phyloP scores from a whole-genome alignment of 2,113 vertebrate species.

The Dasyornis broadbenti region DNA sequence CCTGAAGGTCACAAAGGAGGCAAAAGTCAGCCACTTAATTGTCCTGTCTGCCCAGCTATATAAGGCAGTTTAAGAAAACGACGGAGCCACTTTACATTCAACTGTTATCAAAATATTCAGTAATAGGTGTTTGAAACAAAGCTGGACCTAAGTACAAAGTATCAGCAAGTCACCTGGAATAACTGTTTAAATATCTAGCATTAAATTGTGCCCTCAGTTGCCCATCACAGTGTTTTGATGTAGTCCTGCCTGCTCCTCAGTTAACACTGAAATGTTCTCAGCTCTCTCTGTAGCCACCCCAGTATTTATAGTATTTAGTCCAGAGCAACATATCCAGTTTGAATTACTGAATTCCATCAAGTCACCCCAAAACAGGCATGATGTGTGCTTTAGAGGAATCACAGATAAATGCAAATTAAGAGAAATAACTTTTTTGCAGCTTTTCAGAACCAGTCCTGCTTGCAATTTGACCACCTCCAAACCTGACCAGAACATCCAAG shows the following conservation, averaged over 20 bases:
- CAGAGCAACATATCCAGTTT: neutral
- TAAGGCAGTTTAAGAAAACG: neutral
- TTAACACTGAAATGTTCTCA: neutral
- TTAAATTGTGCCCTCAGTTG: neutral
- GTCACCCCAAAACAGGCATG: neutral
- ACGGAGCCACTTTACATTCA: neutral
- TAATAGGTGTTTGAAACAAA: neutral
- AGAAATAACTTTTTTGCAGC: neutral
- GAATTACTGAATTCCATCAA: neutral
- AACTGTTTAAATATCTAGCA: neutral
- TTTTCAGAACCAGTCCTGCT: neutral
- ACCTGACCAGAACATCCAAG: neutral
- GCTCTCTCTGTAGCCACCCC: neutral
- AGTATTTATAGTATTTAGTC: neutral
- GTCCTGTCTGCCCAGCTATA: neutral
- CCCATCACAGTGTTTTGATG: neutral
- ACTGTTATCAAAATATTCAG: neutral
- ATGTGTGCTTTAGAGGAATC: neutral
- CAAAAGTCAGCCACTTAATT: neutral
- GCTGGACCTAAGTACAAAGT: neutral
- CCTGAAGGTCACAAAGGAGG: neutral
- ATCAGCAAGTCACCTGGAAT: neutral
- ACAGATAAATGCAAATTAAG: neutral
- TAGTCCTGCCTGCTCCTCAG: neutral
- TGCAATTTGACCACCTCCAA: neutral